A percentile compares a stretch with the other conserved stretches of the same genome.
These are phyloP conservation scores for Listronotus bonariensis DNA, from an alignment of 1,140 invertebrate species.

Conservation along the genomic window DNA sequence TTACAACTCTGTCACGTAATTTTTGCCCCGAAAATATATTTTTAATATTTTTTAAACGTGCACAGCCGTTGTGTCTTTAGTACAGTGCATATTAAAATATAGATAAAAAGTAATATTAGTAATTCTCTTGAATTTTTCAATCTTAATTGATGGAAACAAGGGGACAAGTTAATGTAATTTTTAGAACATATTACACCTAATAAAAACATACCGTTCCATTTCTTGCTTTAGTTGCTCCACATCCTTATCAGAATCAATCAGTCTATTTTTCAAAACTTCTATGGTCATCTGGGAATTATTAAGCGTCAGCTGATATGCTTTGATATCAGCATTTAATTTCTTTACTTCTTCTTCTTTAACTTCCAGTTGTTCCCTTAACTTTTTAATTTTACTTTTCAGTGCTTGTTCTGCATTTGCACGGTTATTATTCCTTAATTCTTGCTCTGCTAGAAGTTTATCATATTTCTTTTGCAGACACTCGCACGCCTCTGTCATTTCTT, in stretches of 20 bases:
- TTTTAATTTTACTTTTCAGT: slow-evolving; percentile 31
- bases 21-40: too few species aligned
- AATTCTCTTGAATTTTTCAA: too few species aligned
- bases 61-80: too few species aligned
- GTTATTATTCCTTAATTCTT: slow-evolving; percentile 26
- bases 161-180: too few species aligned
- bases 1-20: too few species aligned
- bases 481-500: slow-evolving; percentile 53
- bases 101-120: too few species aligned
- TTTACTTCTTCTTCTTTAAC: slow-evolving; percentile 54
- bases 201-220: slow-evolving; percentile 16
- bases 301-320: slow-evolving; percentile 58
- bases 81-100: too few species aligned
- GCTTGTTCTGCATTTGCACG: slow-evolving; percentile 15
- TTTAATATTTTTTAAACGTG: too few species aligned
- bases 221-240: slow-evolving; percentile 61
- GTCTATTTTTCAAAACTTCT: slow-evolving; percentile 58
- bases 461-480: slow-evolving; percentile 55
- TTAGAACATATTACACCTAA: too few species aligned
- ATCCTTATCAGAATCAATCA: slow-evolving; percentile 59
- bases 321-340: slow-evolving; percentile 56
- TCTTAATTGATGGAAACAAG: too few species aligned
- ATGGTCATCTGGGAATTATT: slow-evolving; percentile 58
- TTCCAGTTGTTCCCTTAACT: slow-evolving; percentile 33
- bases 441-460: slow-evolving; percentile 47